Evolutionary conservation across 2,113 vertebrate species (phyloP), one percentile per base, ranked within the genome.

Genomic region (Megaleporinus macrocephalus): DNA sequence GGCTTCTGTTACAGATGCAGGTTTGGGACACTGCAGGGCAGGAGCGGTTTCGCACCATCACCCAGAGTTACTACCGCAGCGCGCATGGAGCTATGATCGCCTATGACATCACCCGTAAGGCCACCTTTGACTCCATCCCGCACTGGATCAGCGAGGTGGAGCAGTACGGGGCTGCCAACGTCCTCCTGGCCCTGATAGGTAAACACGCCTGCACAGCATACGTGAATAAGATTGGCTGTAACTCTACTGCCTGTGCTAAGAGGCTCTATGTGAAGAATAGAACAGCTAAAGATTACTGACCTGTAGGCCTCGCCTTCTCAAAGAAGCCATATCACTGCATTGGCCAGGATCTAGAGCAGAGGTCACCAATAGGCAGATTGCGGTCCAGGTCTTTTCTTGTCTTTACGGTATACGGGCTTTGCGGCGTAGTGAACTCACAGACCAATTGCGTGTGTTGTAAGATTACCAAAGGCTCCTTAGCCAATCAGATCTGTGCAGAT

Each of bases 1-100:
- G 27, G 36, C 24, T 5, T 82, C n/a, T 69, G 72, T 81, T 68
- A 14, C 92, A 99, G 98, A 96, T 99, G 90, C 98, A 99, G 86
- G 96, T 99, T 69, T 99, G 98, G 98, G 98, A 99, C 92, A 99
- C 98, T 0, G 98, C 98, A 0, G 98, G 98, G 0, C 98, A 99
- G 90, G 98, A 99, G 92, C 94, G 98, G 51, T 99, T 99, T 88
- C 96, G 96, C n/a, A 99, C 97, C 14, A 99, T 99, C 94, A 98
- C 98, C 3, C 98, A 99, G 90, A 99, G 98, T 88, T 99, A 99
- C 84, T 99, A 99, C 85, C 96, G 98, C 82, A 99, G 97, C 0
- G 98, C 97, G 12, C 96, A 99, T 0, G 98, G 96, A 0, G 98
- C 98, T 78, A 94, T 99, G 90, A 97, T 99, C 36, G 94, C 97